phyloP scores from a whole-genome alignment of 2,797 vertebrate genomes.

The Sebastes cheni region DNA sequence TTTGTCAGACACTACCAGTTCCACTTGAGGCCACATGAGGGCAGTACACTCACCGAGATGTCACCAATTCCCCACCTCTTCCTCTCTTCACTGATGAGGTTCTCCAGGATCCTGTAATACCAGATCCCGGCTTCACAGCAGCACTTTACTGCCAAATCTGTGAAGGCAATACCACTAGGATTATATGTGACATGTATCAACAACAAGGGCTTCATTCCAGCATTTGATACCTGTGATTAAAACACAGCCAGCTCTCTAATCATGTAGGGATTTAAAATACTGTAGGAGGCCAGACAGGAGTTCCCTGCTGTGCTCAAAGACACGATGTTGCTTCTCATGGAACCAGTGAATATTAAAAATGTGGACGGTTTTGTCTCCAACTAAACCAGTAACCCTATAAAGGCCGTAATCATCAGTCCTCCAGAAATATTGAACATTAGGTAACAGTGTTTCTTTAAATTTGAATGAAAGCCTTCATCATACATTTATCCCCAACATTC shows the following conservation, averaged over 20 bases:
- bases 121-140: constrained; percentile 83
- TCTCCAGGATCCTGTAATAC: constrained; percentile 90
- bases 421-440: background rate
- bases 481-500: background rate
- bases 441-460: background rate
- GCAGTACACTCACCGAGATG: constrained; percentile 84
- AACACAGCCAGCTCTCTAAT: background rate
- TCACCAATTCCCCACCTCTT: constrained; percentile 80
- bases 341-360: background rate
- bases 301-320: background rate
- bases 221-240: background rate
- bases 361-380: background rate
- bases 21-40: constrained; percentile 42
- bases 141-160: constrained; percentile 86
- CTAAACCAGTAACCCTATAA: background rate
- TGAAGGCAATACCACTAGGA: constrained; percentile 13
- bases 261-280: background rate
- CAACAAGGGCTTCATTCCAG: background rate
- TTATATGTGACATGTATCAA: background rate
- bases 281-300: background rate
- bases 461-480: background rate
- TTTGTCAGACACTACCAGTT: background rate
- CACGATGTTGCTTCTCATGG: background rate
- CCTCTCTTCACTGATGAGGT: constrained; percentile 83
- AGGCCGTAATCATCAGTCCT: background rate